Evolutionary conservation across 2,888 invertebrate genomes (phyloP), one percentile per base, ranked within the genome.

Genomic region (Dorcus parallelipipedus): DNA sequence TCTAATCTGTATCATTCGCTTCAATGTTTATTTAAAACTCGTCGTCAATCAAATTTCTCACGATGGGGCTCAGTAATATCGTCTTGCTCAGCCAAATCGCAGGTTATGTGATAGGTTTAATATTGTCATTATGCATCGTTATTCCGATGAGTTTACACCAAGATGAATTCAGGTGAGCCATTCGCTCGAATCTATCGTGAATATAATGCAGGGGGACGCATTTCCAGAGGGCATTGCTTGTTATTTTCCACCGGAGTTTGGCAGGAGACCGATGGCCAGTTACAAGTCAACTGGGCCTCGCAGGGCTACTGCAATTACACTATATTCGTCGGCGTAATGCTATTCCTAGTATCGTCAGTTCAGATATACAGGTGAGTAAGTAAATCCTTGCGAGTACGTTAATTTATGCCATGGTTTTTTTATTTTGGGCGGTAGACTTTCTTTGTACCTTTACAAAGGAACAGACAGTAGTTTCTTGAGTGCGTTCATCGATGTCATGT

Each of bases 381-480:
- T n/a, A 48, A 2, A 23, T 20, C 9, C 38, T 54, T 49, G 14
- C 9, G 4, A 14, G 14, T 14, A 14, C 14, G 3, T 17, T 8
- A 33, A 49, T 9, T 17, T 49, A 49, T 8, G 17, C 14, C 3
- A 42, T 52, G 39, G 40, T 45, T 26, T 26, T 38, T 26, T 48
- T 14, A 55, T 59, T 53, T 71, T 33, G 26, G 4, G 26, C 6
- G 26, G 26, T 71, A 88, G 88, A 68, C 81, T 92, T 67, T 89
- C 89, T 0, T 77, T 89, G 71, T 81, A 86, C 58, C 82, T 91
- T 73, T 88, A 87, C 72, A 88, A 85, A 73, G 90, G 91, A 9
- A 84, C 85, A 56, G 95, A 95, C 78, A 94, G 94, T 70, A 90
- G 93, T 0, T 97, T 96, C 78, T 79, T 96, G 50, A 90, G 92